Conservation (phyloP, 2,113 vertebrate species). For the Hylia prasina region DNA sequence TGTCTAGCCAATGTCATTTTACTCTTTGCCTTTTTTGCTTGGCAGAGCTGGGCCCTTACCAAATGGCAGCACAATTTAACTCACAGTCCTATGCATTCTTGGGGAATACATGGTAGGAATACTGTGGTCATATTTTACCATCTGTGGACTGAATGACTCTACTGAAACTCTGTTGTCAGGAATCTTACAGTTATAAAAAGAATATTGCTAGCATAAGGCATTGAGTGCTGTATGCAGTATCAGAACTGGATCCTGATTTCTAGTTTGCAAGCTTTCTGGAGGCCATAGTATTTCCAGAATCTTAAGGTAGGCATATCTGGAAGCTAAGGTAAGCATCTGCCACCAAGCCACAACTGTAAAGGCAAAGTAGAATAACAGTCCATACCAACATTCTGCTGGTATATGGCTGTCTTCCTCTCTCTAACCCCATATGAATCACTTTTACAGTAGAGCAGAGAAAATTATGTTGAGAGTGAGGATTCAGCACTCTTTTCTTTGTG, state of each 20-base stretch:
- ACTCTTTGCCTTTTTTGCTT: background rate
- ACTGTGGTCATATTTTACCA: background rate
- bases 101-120: background rate
- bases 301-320: background rate
- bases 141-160: background rate
- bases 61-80: background rate
- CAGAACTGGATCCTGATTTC: background rate
- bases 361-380: background rate
- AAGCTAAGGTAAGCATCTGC: background rate
- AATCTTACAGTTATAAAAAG: background rate
- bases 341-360: background rate
- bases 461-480: background rate
- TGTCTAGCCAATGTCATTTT: background rate
- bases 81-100: background rate
- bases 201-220: background rate
- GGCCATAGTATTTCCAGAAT: background rate
- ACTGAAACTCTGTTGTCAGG: background rate
- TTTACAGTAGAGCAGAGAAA: background rate
- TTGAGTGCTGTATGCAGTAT: background rate
- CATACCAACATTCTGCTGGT: background rate
- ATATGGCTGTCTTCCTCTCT: background rate
- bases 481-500: background rate
- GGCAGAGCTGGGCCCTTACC: background rate
- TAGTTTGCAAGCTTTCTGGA: background rate
- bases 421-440: background rate